These are phyloP conservation scores for Gila robusta DNA, from an alignment of 2,797 vertebrate species.

Conservation along the genomic window DNA sequence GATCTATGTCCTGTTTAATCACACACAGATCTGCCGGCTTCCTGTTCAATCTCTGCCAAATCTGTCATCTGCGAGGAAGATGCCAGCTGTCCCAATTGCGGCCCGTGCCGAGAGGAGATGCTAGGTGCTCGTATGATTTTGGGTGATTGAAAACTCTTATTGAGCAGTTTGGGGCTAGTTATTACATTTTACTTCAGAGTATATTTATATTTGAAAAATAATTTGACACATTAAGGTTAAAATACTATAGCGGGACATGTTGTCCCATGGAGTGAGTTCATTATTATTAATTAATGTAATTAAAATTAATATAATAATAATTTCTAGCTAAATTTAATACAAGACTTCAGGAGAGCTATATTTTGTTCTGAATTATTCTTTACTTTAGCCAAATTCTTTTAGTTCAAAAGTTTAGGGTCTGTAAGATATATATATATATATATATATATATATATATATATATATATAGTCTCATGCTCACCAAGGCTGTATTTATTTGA, in stretches of 20 bases:
- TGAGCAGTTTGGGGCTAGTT: not conserved
- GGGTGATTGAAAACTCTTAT: not conserved
- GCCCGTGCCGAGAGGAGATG: not conserved
- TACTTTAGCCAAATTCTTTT: not conserved
- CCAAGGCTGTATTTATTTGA: too few relatives aligned
- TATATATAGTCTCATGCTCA: too few relatives aligned
- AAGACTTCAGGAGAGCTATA: not conserved
- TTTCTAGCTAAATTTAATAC: not conserved
- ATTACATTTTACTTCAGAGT: not conserved
- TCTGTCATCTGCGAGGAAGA: not conserved
- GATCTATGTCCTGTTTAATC: constrained; percentile 40
- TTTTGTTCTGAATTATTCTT: not conserved
- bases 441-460: too few relatives aligned
- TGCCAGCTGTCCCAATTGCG: not conserved
- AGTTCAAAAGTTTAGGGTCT: not conserved
- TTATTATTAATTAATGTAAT: not conserved
- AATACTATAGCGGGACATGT: not conserved
- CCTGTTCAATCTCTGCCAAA: constrained; percentile 3
- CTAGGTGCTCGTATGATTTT: not conserved
- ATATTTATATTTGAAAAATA: not conserved
- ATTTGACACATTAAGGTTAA: not conserved
- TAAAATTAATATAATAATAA: too few relatives aligned
- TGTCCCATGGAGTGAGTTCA: not conserved
- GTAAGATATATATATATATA: too few relatives aligned
- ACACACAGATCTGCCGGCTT: not conserved